Evolutionary conservation across 2,797 vertebrate genomes (phyloP).

Genomic region (Galagoides demidoff): DNA sequence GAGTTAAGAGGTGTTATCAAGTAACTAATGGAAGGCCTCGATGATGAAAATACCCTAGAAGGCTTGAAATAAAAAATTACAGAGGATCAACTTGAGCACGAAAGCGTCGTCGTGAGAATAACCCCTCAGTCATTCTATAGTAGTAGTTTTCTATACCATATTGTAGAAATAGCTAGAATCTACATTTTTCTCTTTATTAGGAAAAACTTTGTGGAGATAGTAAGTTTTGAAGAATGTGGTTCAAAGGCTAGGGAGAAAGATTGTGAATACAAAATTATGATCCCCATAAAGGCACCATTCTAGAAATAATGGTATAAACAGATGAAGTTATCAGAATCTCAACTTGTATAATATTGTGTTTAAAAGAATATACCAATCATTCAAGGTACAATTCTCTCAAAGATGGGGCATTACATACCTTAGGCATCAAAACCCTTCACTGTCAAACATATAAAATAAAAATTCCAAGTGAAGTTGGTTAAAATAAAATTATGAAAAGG

Average conservation of each 20-base stretch:
- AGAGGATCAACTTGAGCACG: not conserved
- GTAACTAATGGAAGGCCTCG: not conserved
- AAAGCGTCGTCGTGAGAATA: not conserved
- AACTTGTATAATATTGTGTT: constrained; percentile 1
- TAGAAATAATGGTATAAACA: not conserved
- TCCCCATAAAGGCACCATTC: not conserved
- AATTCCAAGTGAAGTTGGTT: not conserved
- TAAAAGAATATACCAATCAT: not conserved
- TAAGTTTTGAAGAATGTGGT: not conserved
- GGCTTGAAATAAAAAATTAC: not conserved
- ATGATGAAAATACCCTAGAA: not conserved
- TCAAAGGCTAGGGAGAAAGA: not conserved
- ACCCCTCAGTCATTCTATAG: not conserved
- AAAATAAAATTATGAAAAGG: not conserved
- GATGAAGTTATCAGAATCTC: not conserved
- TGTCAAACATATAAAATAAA: constrained; percentile 2
- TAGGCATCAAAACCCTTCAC: not conserved
- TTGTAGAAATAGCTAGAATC: not conserved
- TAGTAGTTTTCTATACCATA: not conserved
- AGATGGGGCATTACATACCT: not conserved
- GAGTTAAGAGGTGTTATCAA: not conserved
- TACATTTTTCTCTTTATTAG: not conserved
- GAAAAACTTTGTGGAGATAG: not conserved
- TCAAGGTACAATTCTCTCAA: not conserved
- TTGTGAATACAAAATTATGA: not conserved